These are phyloP conservation scores for Cosmia pyralina DNA, from an alignment of 2,888 invertebrate genomes.

Conservation along the genomic window DNA sequence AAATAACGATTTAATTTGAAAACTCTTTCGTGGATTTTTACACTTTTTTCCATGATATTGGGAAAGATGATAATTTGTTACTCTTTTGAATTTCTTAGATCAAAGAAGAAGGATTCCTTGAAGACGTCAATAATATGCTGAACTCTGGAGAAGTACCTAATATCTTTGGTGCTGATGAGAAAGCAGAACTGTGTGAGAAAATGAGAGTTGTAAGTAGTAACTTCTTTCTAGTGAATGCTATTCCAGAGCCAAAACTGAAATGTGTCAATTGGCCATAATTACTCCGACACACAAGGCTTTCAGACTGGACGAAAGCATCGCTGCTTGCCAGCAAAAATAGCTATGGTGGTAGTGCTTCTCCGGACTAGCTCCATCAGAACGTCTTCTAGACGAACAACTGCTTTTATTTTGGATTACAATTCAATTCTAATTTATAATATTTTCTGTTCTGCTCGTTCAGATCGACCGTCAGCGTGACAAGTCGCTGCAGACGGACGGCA, in stretches of 20 bases:
- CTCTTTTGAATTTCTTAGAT: slow-evolving; percentile 87
- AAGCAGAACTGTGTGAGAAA: slow-evolving; percentile 97
- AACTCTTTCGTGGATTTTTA: not conserved
- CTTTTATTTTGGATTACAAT: not conserved
- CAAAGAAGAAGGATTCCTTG: slow-evolving; percentile 97
- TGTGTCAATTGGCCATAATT: not conserved
- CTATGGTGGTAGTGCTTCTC: not conserved
- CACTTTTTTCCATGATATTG: not conserved
- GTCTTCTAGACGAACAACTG: not conserved
- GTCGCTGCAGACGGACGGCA: slow-evolving; percentile 97
- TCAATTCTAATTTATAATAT: not conserved
- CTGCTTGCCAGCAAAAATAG: not conserved
- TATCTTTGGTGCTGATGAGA: slow-evolving; percentile 95
- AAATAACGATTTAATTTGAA: not conserved
- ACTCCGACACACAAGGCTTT: not conserved
- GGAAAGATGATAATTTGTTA: not conserved
- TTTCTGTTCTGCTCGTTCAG: slow-evolving; percentile 69
- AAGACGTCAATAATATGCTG: slow-evolving; percentile 97
- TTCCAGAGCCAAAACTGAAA: not conserved
- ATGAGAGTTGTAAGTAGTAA: slow-evolving; percentile 92
- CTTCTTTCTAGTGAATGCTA: not conserved
- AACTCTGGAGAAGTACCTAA: slow-evolving; percentile 98
- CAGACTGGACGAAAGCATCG: not conserved
- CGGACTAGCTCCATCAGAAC: too few species aligned
- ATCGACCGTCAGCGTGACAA: slow-evolving; percentile 97